Base-by-base conservation (phyloP, 2,797 vertebrate species). In the Parambassis ranga region DNA sequence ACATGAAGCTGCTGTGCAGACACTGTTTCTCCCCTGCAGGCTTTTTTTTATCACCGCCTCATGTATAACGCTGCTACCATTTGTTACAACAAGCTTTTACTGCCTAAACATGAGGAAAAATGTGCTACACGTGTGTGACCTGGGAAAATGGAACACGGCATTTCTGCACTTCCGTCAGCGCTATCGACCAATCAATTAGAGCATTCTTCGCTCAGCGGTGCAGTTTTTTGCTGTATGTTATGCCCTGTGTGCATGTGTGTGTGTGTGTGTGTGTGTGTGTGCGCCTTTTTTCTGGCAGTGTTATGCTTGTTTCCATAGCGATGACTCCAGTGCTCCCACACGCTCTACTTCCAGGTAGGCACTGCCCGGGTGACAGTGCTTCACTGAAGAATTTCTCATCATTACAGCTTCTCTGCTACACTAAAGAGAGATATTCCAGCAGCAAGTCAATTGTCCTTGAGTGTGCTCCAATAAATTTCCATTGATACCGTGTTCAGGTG, bases 251-350 rank as follows among this genome's bases (percentile, higher is more conserved):
- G n/a, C n/a, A n/a, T n/a, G n/a, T n/a, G n/a, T n/a, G n/a, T n/a
- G n/a, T n/a, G n/a, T n/a, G n/a, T n/a, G n/a, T n/a, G n/a, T n/a
- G n/a, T n/a, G n/a, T n/a, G n/a, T n/a, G n/a, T n/a, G n/a, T 28
- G 50, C 76, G 64, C 72, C 64, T 81, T 65, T 71, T 64, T 33
- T 65, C 55, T 83, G 47, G 55, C 85, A 68, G 69, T 75, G 82
- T 92, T 90, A 65, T 81, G 79, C 86, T 83, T 88, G 91, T 93
- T 93, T 91, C 92, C 90, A 93, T 93, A 82, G 92, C 72, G 36
- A 93, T 91, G 87, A 90, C 90, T 90, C 81, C 72, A 7, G 4
- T 49, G 85, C 86, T 90, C 86, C 87, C 83, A 87, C 86, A 71
- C 84, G 77, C 71, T 75, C 67, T 69, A 33, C 82, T 87, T 84